Evolutionary conservation across 2,113 vertebrate genomes (phyloP).

Genomic region (Podarcis cretensis): DNA sequence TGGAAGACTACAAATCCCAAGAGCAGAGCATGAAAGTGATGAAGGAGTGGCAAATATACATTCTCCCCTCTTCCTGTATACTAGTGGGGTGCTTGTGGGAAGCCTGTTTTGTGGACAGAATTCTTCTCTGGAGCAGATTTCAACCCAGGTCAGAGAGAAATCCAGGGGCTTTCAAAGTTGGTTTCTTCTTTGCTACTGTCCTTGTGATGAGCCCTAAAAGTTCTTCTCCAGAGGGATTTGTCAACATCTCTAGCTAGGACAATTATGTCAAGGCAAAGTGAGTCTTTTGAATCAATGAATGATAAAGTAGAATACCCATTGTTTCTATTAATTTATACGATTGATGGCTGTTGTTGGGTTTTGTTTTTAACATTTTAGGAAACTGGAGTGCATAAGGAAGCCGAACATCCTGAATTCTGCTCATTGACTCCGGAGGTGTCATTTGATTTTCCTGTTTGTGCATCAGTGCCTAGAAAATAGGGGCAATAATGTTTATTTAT

Average conservation of each 20-base stretch:
- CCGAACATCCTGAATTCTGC: not conserved
- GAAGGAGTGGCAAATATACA: no score
- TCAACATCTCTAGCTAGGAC: no score
- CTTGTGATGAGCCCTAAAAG: no score
- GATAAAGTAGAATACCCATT: not conserved
- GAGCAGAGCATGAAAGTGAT: no score
- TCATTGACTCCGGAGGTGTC: not conserved
- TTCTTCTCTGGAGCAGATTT: not conserved
- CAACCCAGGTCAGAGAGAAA: not conserved
- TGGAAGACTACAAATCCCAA: not conserved
- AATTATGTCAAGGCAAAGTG: not conserved
- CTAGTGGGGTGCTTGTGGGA: not conserved
- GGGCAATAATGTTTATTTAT: slow-evolving; percentile 35
- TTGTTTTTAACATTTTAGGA: not conserved
- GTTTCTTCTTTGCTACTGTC: not conserved
- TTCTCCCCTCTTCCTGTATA: not conserved
- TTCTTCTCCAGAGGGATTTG: no score
- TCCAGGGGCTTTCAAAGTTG: not conserved
- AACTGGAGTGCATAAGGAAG: not conserved
- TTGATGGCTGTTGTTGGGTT: not conserved
- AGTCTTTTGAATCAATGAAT: not conserved
- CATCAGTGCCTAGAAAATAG: slow-evolving; percentile 24
- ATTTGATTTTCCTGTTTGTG: slow-evolving; percentile 30
- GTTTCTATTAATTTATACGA: not conserved
- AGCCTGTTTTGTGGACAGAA: not conserved